A percentile compares a stretch with the other conserved stretches of the same genome.
Conservation (phyloP, 2,797 vertebrate species). For the Bradypodion pumilum region DNA sequence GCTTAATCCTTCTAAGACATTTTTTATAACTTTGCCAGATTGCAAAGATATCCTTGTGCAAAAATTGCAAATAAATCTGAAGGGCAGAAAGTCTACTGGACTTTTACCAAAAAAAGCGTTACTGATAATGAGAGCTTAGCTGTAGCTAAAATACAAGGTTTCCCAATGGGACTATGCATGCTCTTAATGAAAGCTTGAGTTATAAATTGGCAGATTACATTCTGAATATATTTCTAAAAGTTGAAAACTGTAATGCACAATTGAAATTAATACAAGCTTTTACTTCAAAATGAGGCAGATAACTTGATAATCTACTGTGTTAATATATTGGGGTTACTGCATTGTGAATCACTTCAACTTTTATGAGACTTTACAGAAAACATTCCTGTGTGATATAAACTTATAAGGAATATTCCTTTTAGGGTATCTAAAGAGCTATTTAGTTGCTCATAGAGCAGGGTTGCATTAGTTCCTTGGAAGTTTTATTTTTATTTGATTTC, state of each 20-base stretch:
- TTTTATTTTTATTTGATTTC: not conserved
- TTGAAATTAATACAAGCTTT: not conserved
- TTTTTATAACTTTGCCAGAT: not conserved
- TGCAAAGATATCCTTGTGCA: not conserved
- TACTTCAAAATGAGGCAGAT: not conserved
- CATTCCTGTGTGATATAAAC: not conserved
- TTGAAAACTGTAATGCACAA: not conserved
- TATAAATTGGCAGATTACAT: not conserved
- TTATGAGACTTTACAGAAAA: not conserved
- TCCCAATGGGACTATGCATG: not conserved
- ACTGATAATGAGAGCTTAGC: not conserved
- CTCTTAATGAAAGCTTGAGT: not conserved
- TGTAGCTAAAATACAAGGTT: not conserved
- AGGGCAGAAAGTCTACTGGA: not conserved
- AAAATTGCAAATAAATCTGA: not conserved
- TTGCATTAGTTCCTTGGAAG: not conserved
- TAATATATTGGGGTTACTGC: too few species aligned
- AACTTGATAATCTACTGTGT: not conserved
- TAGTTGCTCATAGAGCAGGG: not conserved
- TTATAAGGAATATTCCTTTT: not conserved
- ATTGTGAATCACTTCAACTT: not conserved
- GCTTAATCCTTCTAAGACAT: not conserved
- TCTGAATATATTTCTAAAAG: not conserved
- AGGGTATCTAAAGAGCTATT: not conserved
- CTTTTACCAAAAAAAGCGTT: not conserved